phyloP scores from a whole-genome alignment of 2,888 invertebrate species.

The Chaetogeoica ovagalla region DNA sequence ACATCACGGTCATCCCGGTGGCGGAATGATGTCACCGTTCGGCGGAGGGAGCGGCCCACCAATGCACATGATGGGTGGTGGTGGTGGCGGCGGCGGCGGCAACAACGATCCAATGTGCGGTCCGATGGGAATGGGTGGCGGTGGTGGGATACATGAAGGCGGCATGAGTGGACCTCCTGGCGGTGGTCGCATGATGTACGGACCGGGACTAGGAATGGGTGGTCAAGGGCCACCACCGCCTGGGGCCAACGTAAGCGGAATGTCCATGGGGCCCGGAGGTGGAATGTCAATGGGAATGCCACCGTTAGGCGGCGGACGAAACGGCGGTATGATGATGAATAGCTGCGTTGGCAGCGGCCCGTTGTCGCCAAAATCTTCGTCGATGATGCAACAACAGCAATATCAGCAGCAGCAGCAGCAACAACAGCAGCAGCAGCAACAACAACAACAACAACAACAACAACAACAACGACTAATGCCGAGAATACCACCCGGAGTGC shows the following conservation, averaged over 20 bases:
- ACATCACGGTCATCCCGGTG: conserved; percentile 29
- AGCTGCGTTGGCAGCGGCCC: conserved; percentile 32
- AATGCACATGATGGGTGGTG: conserved; percentile 38
- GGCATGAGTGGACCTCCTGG: conserved; percentile 40
- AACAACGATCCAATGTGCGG: conserved; percentile 44
- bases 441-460: conserved; percentile 23
- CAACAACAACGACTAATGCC: conserved; percentile 60
- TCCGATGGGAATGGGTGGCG: conserved; percentile 61
- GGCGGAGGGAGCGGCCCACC: conserved; percentile 26
- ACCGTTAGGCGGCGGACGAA: conserved; percentile 57
- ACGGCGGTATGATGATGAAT: conserved; percentile 33
- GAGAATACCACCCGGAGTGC: conserved; percentile 62
- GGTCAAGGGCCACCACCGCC: conserved; percentile 61
- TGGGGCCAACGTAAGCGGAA: conserved; percentile 11
- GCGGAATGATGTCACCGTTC: conserved; percentile 46
- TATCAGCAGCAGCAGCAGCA: conserved; percentile 18
- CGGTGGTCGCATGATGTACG: conserved; percentile 56
- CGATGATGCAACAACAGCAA: conserved; percentile 43
- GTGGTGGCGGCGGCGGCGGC: conserved; percentile 58
- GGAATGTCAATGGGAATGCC: conserved; percentile 62
- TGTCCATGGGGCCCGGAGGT: conserved; percentile 59
- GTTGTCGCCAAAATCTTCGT: conserved; percentile 42
- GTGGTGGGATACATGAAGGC: conserved; percentile 55
- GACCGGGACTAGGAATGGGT: conserved; percentile 59
- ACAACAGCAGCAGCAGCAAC: conserved; percentile 4